Base-by-base conservation (phyloP, 2,797 vertebrate genomes). In the Myotis findleyi region DNA sequence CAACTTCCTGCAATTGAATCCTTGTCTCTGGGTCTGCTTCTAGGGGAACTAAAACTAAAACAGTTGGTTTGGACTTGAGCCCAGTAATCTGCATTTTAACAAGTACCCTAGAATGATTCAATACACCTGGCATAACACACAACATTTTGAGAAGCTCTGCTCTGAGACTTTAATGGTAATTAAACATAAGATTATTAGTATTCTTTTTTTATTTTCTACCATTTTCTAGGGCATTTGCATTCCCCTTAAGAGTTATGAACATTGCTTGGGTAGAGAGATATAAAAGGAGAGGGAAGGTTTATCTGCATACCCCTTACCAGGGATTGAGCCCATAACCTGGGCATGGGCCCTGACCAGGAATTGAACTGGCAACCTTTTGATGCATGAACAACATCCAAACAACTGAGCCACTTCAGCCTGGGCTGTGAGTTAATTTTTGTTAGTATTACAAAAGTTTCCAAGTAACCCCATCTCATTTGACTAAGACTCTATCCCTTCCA, bases 161-260 rank as follows among this genome's bases (percentile, higher is more conserved):
- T 88, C 49, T 85, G 69, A 93, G 62, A 92, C 23, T 72, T 88
- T 53, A 49, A 38, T 49, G 81, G 47, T 53, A 93, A 94, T 82
- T 89, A 76, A 76, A 71, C 89, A 12, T 62, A 79, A 84, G 33
- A 36, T 53, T 89, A 49, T 64, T 64, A 91, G 62, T 30, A 91
- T 85, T 85, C n/a, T n/a, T 87, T 88, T 90, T 64, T 57, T 64
- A 91, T 47, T 87, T 47, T 59, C 44, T 79, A 51, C 4, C 38
- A 87, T 89, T 92, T 96, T 94, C 71, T 87, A 69, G 38, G 87
- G 21, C 6, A 27, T 85, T 85, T 71, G 75, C 12, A 93, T 92
- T 93, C 84, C 55, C 18, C 21, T 87, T 27, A 62, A 68, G 23
- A 87, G 68, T 84, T 91, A 89, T 38, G 75, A 44, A 27, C 94